Conservation (phyloP, 2,113 vertebrate genomes). For the Amphiprion percula region DNA sequence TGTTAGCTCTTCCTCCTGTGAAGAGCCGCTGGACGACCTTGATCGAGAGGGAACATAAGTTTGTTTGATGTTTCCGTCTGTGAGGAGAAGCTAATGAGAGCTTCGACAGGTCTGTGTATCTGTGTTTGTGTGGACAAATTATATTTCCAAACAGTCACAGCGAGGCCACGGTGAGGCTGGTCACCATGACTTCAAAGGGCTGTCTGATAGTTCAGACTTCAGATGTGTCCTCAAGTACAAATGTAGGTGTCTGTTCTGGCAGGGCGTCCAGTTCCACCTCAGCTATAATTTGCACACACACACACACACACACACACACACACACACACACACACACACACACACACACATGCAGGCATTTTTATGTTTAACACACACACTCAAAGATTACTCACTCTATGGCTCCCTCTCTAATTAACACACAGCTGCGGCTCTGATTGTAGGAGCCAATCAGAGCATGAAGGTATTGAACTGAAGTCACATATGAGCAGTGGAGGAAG, state of each 20-base stretch:
- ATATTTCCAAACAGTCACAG: background rate
- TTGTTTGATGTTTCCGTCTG: slow-evolving; percentile 42
- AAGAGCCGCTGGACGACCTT: slow-evolving; percentile 47
- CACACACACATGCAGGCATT: background rate
- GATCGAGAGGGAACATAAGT: slow-evolving; percentile 11
- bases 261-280: slow-evolving; percentile 6
- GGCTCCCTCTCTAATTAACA: background rate
- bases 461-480: background rate
- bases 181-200: background rate
- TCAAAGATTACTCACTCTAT: background rate
- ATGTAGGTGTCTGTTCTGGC: background rate
- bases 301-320: background rate
- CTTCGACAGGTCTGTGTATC: slow-evolving; percentile 11
- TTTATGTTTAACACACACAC: slow-evolving; percentile 1
- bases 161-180: background rate
- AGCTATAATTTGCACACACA: slow-evolving; percentile 9
- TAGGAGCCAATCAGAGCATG: slow-evolving; percentile 1
- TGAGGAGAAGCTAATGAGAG: slow-evolving; percentile 29
- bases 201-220: slow-evolving; percentile 2
- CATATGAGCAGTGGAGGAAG: background rate
- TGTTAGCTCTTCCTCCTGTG: slow-evolving; percentile 35
- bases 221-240: background rate
- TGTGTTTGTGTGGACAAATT: background rate
- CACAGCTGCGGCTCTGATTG: slow-evolving; percentile 2
- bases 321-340: background rate